Evolutionary conservation across 1,140 invertebrate genomes (phyloP).

Genomic region (Amyelois transitella): DNA sequence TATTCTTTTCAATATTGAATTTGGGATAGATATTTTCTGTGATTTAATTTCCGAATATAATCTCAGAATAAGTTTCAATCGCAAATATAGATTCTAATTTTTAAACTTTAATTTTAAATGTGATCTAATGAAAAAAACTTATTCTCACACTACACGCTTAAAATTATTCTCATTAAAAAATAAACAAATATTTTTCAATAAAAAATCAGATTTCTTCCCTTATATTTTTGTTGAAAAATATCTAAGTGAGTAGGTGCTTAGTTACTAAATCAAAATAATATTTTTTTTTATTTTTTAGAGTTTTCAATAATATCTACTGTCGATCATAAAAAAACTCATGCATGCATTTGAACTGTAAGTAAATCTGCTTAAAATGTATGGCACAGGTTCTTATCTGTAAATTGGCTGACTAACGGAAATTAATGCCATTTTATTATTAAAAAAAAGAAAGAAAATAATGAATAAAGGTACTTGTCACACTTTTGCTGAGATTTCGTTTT

Average conservation of each 20-base stretch:
- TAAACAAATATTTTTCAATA: not conserved
- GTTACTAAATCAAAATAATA: not conserved
- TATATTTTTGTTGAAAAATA: not conserved
- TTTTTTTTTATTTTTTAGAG: not conserved
- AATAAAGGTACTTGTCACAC: not conserved
- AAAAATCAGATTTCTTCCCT: not conserved
- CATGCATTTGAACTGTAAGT: not conserved
- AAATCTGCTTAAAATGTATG: not conserved
- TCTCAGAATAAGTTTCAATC: too few relatives aligned
- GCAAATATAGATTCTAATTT: too few relatives aligned
- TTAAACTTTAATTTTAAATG: too few relatives aligned
- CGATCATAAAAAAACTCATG: not conserved
- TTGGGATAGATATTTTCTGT: too few relatives aligned
- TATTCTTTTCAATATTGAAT: too few relatives aligned
- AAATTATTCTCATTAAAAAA: too few relatives aligned
- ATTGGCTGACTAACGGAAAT: not conserved
- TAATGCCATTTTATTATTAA: not conserved
- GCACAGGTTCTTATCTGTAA: constrained; percentile 4
- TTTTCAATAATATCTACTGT: not conserved
- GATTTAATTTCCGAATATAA: too few relatives aligned
- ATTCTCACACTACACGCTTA: too few relatives aligned
- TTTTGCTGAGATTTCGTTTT: not conserved
- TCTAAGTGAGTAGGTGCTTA: not conserved
- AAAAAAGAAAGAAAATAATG: not conserved
- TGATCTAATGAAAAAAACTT: too few relatives aligned